Base-by-base conservation (phyloP, 2,113 vertebrate genomes). In the Halichoerus grypus region DNA sequence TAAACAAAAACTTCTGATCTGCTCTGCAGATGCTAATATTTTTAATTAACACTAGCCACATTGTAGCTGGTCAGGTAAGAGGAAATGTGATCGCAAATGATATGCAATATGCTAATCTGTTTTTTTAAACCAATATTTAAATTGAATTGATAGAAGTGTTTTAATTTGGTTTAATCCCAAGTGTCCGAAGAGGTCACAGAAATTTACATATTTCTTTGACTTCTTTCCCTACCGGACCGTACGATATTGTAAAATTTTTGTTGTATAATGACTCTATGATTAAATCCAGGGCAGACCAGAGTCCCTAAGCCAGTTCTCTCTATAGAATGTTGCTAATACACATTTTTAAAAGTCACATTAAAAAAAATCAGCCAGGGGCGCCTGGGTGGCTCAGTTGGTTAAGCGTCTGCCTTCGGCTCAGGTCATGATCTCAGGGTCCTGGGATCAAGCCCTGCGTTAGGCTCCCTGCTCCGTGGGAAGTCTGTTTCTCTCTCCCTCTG, bases 151-250 rank as follows among this genome's bases (percentile, higher is more conserved):
- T 13, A 49, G 28, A 74, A 65, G 7, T 89, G 71, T 77, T 71
- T 91, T 49, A 33, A 96, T 88, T 88, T 80, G 84, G 46, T 53
- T 96, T 92, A 84, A 95, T n/a, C 33, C 26, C 76, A 94, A 55
- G n/a, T 81, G 7, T 84, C 24, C 53, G 53, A 96, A 94, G 85
- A 91, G 24, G 39, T 61, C 39, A 94, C 51, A 88, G n/a, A 61
- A 81, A 84, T 90, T 46, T 69, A 83, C 36, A 53, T 10, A 84
- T 89, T 92, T 89, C 77, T 96, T 92, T 95, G 51, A 57, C 26
- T 71, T 57, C 51, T 69, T 95, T 95, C 36, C 89, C 55, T 94
- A 28, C 22, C 51, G 36, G 49, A 19, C 1, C 36, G 49, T 51
- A 57, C n/a, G 36, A 84, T 65, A 42, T 18, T 88, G 0, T 65